These are phyloP conservation scores for Microcebus lehilahytsara DNA, from an alignment of 2,113 vertebrate species.

Conservation along the genomic window DNA sequence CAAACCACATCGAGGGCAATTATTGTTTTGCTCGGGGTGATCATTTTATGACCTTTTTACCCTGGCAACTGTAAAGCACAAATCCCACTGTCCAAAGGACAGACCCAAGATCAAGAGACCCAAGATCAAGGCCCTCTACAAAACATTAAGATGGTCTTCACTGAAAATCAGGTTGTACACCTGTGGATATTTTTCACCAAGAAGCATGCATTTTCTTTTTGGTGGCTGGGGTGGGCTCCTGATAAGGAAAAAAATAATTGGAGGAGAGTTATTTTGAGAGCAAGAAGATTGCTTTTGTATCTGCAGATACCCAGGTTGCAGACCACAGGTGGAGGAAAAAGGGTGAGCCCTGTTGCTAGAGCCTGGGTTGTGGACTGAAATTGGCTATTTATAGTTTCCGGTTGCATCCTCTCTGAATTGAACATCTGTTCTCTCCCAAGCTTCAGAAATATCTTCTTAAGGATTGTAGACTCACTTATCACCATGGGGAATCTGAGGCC, in stretches of 20 bases:
- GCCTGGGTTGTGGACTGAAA: background rate
- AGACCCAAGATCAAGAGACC: background rate
- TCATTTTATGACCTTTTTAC: background rate
- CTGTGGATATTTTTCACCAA: background rate
- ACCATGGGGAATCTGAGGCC: background rate
- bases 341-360: background rate
- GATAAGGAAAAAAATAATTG: background rate
- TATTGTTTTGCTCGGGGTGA: background rate
- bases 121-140: background rate
- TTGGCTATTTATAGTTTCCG: background rate
- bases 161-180: background rate
- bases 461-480: slow-evolving; percentile 30
- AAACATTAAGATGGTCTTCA: background rate
- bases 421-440: background rate
- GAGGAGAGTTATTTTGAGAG: background rate
- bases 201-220: background rate
- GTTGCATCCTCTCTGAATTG: background rate
- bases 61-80: background rate
- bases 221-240: background rate
- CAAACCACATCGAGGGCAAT: background rate
- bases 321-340: background rate
- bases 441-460: slow-evolving; percentile 10
- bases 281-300: background rate
- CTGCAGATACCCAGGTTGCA: background rate
- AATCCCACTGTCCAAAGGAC: background rate